Base-by-base conservation (phyloP, 2,888 invertebrate genomes). In the Scrobipalpa atriplicella region DNA sequence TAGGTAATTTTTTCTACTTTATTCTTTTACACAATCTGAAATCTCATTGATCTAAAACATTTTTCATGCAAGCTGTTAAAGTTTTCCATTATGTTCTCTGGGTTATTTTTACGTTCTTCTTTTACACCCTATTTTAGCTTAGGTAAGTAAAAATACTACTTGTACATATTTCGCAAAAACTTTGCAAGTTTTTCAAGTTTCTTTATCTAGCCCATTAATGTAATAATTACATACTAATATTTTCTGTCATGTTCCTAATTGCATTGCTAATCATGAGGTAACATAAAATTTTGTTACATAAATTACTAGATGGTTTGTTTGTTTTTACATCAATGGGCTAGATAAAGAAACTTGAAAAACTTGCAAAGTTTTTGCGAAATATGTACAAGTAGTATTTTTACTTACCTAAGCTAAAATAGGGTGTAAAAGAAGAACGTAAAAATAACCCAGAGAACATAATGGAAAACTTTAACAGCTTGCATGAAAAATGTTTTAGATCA, bases 311-410 rank as follows among this genome's bases (percentile, higher is more conserved):
- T 43, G 43, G 52, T 52, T 19, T 18, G 43, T 43, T n/a, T n/a
- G 13, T 13, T 43, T 13, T 6, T 11, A 41, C n/a, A n/a, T n/a
- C n/a, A 43, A 43, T 43, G 43, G 43, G 6, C 43, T 43, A 1
- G 43, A 13, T 43, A 43, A 43, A n/a, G 8, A n/a, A 43, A 43
- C n/a, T n/a, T n/a, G 13, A 43, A 43, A n/a, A 43, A 13, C 1
- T n/a, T 43, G 43, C 43, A 43, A 43, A 43, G 2, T n/a, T n/a
- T 43, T 43, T 43, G 43, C 43, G 43, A 43, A 43, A 43, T 43
- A 43, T 13, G n/a, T 13, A n/a, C n/a, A 38, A 38, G 8, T 43
- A 13, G 13, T n/a, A 43, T 13, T 10, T 43, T n/a, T 41, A 41
- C 41, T 1, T 41, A 41, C 10, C 8, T 41, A 11, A 7, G 1